Percentiles rank a stretch among this genome's conserved stretches.
phyloP scores from a whole-genome alignment of 2,888 invertebrate genomes.

The Busseola fusca region DNA sequence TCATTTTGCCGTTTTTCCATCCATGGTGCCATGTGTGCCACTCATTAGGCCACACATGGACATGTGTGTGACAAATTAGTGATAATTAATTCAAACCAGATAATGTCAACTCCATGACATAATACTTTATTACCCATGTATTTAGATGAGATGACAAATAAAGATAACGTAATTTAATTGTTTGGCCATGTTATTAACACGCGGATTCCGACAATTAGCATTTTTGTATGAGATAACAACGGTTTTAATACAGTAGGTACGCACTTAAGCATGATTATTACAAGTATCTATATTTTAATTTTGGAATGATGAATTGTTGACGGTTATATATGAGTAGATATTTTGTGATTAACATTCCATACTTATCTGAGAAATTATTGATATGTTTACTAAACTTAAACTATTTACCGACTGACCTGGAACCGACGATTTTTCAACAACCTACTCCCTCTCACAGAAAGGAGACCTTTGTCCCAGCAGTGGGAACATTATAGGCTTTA shows the following conservation, averaged over 20 bases:
- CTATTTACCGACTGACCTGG: too few relatives aligned
- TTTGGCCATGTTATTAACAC: conserved; percentile 53
- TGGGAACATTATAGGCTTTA: background rate
- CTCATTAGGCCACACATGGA: too few relatives aligned
- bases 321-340: background rate
- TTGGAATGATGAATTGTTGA: background rate
- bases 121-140: conserved; percentile 46
- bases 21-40: too few relatives aligned
- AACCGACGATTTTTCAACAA: too few relatives aligned
- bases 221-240: conserved; percentile 57
- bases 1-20: background rate
- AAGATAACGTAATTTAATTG: conserved; percentile 52
- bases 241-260: conserved; percentile 8
- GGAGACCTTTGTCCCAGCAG: too few relatives aligned
- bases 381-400: background rate
- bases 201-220: conserved; percentile 57
- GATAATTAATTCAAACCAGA: conserved; percentile 25
- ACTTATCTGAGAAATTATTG: background rate
- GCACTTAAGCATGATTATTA: background rate
- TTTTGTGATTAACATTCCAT: background rate
- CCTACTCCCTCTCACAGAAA: too few relatives aligned
- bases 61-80: conserved; percentile 12
- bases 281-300: background rate
- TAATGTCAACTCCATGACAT: conserved; percentile 33
- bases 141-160: conserved; percentile 49